phyloP scores from a whole-genome alignment of 1,140 invertebrate species.

The Oryctes rhinoceros region DNA sequence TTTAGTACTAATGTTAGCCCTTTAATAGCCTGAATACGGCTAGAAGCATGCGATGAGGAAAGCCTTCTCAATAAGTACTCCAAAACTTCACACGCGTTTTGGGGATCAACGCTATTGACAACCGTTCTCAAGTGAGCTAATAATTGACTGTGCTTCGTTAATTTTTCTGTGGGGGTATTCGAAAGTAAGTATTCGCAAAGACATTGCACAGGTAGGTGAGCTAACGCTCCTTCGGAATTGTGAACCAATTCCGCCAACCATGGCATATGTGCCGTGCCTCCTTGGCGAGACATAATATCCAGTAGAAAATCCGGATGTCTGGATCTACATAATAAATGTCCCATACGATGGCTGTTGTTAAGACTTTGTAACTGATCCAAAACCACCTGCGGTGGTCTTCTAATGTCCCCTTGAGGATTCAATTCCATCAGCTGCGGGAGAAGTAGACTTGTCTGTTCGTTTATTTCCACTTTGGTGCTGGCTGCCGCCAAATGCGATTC shows the following conservation, averaged over 20 bases:
- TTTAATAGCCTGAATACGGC: slow-evolving; percentile 79
- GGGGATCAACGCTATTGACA: slow-evolving; percentile 69
- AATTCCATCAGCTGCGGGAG: slow-evolving; percentile 80
- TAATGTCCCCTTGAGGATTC: slow-evolving; percentile 82
- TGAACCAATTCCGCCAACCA: slow-evolving; percentile 96
- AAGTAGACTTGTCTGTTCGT: slow-evolving; percentile 87
- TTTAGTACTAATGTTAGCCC: slow-evolving; percentile 69
- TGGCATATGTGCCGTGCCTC: slow-evolving; percentile 89
- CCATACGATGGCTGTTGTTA: slow-evolving; percentile 82
- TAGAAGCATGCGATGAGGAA: slow-evolving; percentile 80
- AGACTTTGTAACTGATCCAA: slow-evolving; percentile 84
- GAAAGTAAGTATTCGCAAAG: slow-evolving; percentile 94
- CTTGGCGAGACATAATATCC: slow-evolving; percentile 90
- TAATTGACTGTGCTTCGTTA: slow-evolving; percentile 81
- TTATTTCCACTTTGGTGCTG: slow-evolving; percentile 87
- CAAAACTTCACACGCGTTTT: slow-evolving; percentile 78
- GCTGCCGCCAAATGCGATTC: slow-evolving; percentile 91
- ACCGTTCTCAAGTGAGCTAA: slow-evolving; percentile 78
- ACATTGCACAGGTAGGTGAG: slow-evolving; percentile 92
- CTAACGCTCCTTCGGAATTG: slow-evolving; percentile 85
- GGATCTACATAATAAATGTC: slow-evolving; percentile 89
- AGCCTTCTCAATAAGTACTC: slow-evolving; percentile 90
- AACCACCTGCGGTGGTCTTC: slow-evolving; percentile 79
- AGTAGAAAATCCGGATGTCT: slow-evolving; percentile 91
- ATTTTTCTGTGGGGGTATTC: slow-evolving; percentile 68